Conservation (phyloP, 2,797 vertebrate species). For the Mionectes olivaceus region DNA sequence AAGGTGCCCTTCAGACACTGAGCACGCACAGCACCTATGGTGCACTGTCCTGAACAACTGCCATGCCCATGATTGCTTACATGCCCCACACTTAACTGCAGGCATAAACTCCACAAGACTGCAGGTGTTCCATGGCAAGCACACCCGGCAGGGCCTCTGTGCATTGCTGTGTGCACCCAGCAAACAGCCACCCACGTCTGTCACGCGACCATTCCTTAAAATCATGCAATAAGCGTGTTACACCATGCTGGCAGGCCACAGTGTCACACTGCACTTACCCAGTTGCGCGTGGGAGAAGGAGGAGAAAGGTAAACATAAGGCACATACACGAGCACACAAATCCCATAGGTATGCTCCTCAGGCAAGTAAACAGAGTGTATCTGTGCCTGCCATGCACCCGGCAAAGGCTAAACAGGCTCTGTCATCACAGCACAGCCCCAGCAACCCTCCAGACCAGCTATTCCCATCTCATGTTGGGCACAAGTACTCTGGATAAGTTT, state of each 20-base stretch:
- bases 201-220: background rate
- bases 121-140: rapidly evolving
- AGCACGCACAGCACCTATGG: rapidly evolving
- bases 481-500: background rate
- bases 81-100: rapidly evolving
- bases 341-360: background rate
- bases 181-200: background rate
- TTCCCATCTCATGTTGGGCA: background rate
- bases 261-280: background rate
- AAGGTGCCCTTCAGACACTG: background rate
- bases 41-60: background rate
- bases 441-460: background rate
- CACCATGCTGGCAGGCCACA: background rate
- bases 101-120: background rate
- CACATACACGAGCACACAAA: background rate
- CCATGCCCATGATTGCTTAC: background rate
- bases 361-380: rapidly evolving
- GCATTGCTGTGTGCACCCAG: background rate
- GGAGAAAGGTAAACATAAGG: conserved; percentile 6
- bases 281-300: background rate
- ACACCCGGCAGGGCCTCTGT: rapidly evolving
- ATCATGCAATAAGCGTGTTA: background rate
- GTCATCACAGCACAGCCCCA: background rate
- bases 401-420: background rate
- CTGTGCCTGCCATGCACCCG: background rate